Percentiles rank a stretch among this genome's conserved stretches.
Evolutionary conservation across 2,113 vertebrate genomes (phyloP).

Genomic region (Psammodynastes pulverulentus): DNA sequence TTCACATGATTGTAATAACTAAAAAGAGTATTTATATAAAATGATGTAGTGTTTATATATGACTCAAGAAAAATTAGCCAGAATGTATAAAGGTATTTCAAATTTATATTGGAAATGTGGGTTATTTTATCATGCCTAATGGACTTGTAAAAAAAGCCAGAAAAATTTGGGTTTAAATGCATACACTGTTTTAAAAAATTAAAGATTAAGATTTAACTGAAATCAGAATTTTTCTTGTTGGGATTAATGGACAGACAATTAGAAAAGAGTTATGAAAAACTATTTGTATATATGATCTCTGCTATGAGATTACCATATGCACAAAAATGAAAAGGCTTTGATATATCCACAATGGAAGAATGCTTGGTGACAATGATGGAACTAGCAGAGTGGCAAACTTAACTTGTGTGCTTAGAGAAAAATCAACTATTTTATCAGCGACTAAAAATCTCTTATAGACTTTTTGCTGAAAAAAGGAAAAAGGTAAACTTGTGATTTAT

Average conservation of each 20-base stretch:
- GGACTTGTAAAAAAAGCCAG: background rate
- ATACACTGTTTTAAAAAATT: background rate
- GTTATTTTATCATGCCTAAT: background rate
- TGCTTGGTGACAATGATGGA: background rate
- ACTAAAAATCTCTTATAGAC: background rate
- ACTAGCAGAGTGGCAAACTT: background rate
- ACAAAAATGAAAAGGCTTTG: background rate
- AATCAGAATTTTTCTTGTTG: background rate
- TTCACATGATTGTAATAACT: background rate
- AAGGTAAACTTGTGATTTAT: background rate
- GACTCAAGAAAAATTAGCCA: background rate
- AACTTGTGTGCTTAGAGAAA: background rate
- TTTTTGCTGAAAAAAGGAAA: background rate
- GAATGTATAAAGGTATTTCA: background rate
- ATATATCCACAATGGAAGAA: background rate
- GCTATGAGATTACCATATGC: background rate
- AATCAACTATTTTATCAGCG: background rate
- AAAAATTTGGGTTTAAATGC: background rate
- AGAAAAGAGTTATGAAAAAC: background rate
- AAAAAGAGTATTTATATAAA: background rate
- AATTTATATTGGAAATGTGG: background rate
- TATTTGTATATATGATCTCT: background rate
- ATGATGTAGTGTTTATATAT: background rate
- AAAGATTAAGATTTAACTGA: background rate
- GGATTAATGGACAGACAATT: background rate